phyloP scores from a whole-genome alignment of 2,113 vertebrate genomes.

The Xiphophorus hellerii region DNA sequence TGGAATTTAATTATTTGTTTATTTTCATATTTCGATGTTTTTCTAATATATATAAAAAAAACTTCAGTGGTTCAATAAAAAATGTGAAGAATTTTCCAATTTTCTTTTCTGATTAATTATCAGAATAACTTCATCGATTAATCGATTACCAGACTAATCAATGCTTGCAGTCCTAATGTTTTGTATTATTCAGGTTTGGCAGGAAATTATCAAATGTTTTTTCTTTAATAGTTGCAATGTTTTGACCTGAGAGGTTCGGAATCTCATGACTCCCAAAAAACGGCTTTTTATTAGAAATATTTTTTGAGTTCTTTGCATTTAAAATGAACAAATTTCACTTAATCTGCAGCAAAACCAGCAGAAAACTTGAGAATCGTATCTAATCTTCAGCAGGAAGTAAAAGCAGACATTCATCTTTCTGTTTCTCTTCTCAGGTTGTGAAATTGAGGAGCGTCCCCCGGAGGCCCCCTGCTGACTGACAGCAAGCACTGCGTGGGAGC shows the following conservation, averaged over 20 bases:
- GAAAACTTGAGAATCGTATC: background rate
- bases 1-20: too few species aligned
- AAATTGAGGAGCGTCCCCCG: conserved; percentile 29
- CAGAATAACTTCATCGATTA: too few species aligned
- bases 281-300: background rate
- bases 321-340: background rate
- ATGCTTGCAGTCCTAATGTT: background rate
- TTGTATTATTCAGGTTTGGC: background rate
- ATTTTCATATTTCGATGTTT: too few species aligned
- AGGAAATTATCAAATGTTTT: background rate
- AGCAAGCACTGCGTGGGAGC: conserved; percentile 47
- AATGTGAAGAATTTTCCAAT: too few species aligned
- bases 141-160: too few species aligned
- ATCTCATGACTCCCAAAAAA: background rate
- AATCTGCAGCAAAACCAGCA: background rate
- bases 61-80: too few species aligned
- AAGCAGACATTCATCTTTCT: conserved; percentile 24
- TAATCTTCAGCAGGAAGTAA: background rate
- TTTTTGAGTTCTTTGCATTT: conserved; percentile 12
- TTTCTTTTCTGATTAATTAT: too few species aligned
- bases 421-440: conserved; percentile 46
- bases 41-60: too few species aligned
- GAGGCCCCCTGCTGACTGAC: conserved; percentile 49
- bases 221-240: background rate
- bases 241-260: background rate